Percentiles rank a stretch among this genome's conserved stretches.
phyloP scores from a whole-genome alignment of 2,888 invertebrate species.

The Petrophora chlorosata region DNA sequence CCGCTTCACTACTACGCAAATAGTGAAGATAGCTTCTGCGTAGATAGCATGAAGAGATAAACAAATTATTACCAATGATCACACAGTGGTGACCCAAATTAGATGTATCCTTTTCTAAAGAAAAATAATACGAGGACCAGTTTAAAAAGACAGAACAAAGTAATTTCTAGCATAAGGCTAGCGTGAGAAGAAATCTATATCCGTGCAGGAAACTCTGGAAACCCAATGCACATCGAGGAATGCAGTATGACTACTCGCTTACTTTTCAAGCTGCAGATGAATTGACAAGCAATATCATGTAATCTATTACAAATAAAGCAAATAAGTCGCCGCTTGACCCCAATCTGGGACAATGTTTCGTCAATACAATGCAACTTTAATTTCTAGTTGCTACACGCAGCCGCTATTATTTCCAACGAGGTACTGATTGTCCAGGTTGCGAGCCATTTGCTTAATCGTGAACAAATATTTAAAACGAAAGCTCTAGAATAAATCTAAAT shows the following conservation, averaged over 20 bases:
- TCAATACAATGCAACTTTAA: conserved; percentile 23
- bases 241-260: too few relatives aligned
- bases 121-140: too few relatives aligned
- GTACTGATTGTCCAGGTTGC: conserved; percentile 20
- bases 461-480: conserved; percentile 12
- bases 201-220: too few relatives aligned
- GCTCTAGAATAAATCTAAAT: not conserved
- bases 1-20: conserved; percentile 3
- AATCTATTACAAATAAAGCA: conserved; percentile 11
- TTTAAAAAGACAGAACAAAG: too few relatives aligned
- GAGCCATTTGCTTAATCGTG: conserved; percentile 12
- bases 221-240: too few relatives aligned
- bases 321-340: conserved; percentile 3
- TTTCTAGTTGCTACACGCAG: conserved; percentile 18
- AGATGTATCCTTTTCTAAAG: too few relatives aligned
- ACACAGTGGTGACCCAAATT: too few relatives aligned
- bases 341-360: conserved; percentile 17
- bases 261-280: too few relatives aligned
- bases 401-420: conserved; percentile 1
- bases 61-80: too few relatives aligned
- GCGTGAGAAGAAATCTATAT: too few relatives aligned
- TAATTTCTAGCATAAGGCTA: too few relatives aligned
- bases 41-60: too few relatives aligned
- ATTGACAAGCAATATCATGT: conserved; percentile 11
- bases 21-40: not conserved